Conservation (phyloP, 2,797 vertebrate species). For the Anableps anableps region DNA sequence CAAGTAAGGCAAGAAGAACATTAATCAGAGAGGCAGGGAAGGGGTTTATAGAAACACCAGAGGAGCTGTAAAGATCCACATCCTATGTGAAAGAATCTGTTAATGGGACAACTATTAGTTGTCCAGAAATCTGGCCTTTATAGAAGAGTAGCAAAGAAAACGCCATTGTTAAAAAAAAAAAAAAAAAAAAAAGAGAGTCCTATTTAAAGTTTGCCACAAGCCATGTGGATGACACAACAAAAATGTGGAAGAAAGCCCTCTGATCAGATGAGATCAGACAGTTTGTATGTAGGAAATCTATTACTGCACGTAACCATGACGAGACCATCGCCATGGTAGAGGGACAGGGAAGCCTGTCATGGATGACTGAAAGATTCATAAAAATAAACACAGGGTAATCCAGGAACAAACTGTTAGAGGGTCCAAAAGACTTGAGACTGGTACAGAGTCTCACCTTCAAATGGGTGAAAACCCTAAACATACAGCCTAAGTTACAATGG, state of each 20-base stretch:
- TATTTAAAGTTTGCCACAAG: not conserved
- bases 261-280: not conserved
- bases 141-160: not conserved
- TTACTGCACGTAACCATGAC: not conserved
- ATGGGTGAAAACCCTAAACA: not conserved
- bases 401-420: not conserved
- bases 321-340: not conserved
- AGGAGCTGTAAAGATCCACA: not conserved
- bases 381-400: not conserved
- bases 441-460: not conserved
- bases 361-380: not conserved
- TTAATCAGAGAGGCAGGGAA: not conserved
- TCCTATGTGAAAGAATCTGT: not conserved
- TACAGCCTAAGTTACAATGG: not conserved
- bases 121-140: not conserved
- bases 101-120: not conserved
- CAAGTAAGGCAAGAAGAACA: not conserved
- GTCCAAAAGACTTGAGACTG: not conserved
- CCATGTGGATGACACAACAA: not conserved
- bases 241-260: not conserved
- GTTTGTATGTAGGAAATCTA: not conserved
- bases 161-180: not conserved
- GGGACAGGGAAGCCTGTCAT: not conserved
- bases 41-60: not conserved
- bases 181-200: not conserved